A percentile compares a stretch with the other conserved stretches of the same genome.
These are phyloP conservation scores for Eristalis arbustorum DNA, from an alignment of 2,888 invertebrate genomes.

Conservation along the genomic window DNA sequence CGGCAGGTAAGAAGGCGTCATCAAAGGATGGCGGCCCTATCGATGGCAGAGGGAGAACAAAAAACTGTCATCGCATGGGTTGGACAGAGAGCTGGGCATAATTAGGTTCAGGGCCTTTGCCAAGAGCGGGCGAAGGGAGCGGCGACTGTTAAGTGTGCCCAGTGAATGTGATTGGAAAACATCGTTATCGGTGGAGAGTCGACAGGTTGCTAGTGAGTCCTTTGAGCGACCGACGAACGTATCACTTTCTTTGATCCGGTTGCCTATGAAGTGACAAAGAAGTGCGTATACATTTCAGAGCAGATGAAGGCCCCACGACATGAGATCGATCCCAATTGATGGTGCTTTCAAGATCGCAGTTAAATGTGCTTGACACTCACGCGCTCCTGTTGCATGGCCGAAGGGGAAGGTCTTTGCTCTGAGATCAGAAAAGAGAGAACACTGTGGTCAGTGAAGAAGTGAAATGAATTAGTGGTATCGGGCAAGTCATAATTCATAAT, in stretches of 20 bases:
- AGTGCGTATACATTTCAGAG: not conserved
- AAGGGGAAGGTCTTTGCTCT: too few species aligned
- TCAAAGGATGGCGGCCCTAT: slow-evolving; percentile 25
- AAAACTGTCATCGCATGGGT: not conserved
- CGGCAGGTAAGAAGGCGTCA: slow-evolving; percentile 37
- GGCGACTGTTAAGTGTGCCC: slow-evolving; percentile 39
- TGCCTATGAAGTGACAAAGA: not conserved
- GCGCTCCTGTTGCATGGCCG: too few species aligned
- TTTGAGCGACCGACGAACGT: not conserved
- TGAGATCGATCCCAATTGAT: too few species aligned
- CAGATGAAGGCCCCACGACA: not conserved
- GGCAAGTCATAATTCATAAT: too few species aligned
- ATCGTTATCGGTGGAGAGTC: slow-evolving; percentile 40
- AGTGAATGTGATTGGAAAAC: slow-evolving; percentile 31
- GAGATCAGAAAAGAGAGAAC: too few species aligned
- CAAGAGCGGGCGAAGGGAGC: not conserved
- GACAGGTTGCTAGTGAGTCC: slow-evolving; percentile 10
- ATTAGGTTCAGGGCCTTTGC: slow-evolving; percentile 53
- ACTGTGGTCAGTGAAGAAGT: too few species aligned
- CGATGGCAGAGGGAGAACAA: slow-evolving; percentile 6
- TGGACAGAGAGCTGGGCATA: slow-evolving; percentile 13
- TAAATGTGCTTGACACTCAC: too few species aligned
- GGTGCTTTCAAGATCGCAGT: too few species aligned
- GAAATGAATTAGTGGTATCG: too few species aligned
- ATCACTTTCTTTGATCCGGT: not conserved